Conservation (phyloP, 2,888 invertebrate genomes). For the Andrena haemorrhoa region DNA sequence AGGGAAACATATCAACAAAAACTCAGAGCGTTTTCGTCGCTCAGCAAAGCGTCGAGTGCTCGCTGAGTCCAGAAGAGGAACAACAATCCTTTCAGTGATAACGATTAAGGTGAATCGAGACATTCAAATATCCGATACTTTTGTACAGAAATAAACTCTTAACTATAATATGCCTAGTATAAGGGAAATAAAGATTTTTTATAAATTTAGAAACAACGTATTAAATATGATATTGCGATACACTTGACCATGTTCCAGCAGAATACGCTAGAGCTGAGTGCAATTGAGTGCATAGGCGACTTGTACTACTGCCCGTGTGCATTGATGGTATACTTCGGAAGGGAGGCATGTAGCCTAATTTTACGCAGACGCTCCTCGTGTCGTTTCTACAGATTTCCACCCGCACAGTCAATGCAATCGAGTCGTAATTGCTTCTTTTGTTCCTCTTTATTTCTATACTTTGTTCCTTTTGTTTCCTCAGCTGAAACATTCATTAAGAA, state of each 20-base stretch:
- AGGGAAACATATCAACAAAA: conserved; percentile 77
- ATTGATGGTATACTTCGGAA: not conserved
- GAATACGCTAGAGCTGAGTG: not conserved
- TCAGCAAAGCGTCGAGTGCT: conserved; percentile 77
- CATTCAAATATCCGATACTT: not conserved
- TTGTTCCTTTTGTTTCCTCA: not conserved
- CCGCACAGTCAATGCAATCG: not conserved
- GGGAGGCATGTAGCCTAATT: not conserved
- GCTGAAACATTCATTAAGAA: not conserved
- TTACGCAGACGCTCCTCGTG: too few species aligned
- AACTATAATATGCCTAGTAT: conserved; percentile 20
- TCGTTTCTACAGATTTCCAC: not conserved
- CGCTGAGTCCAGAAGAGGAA: conserved; percentile 80
- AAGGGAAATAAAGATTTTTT: conserved; percentile 31
- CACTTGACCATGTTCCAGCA: too few species aligned
- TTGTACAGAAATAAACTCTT: conserved; percentile 40
- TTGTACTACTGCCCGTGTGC: not conserved
- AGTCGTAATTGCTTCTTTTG: not conserved
- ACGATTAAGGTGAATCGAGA: not conserved
- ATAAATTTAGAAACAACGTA: not conserved
- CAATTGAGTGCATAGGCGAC: not conserved
- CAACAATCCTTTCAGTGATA: conserved; percentile 78
- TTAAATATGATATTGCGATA: not conserved
- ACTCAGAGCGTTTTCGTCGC: conserved; percentile 79
- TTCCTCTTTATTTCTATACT: too few species aligned